A percentile compares a stretch with the other conserved stretches of the same genome.
These are phyloP conservation scores for Sebastes kiyomatsui DNA, from an alignment of 2,797 vertebrate species.

Conservation along the genomic window DNA sequence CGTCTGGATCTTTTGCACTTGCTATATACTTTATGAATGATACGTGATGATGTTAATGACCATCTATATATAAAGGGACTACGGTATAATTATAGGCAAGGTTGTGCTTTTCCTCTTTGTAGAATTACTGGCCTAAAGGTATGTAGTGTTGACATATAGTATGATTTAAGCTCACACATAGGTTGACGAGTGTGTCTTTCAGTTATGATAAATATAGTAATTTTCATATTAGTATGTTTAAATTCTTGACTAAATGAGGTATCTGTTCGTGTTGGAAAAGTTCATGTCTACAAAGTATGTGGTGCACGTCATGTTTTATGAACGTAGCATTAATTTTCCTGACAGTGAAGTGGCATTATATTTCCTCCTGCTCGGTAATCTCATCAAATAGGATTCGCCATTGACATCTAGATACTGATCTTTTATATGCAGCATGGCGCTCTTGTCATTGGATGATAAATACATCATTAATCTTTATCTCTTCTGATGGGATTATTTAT, in stretches of 20 bases:
- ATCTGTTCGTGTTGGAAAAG: constrained; percentile 11
- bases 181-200: background rate
- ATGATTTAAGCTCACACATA: background rate
- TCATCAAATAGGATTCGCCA: constrained; percentile 47
- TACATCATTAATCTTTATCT: constrained; percentile 75
- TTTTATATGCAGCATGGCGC: constrained; percentile 32
- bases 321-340: constrained; percentile 40
- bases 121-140: background rate
- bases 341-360: constrained; percentile 48
- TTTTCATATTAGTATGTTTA: background rate
- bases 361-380: constrained; percentile 57
- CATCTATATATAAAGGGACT: constrained; percentile 6
- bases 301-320: constrained; percentile 5
- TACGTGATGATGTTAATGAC: constrained; percentile 9
- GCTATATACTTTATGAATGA: background rate
- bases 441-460: constrained; percentile 66
- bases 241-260: background rate
- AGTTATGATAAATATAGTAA: constrained; percentile 1
- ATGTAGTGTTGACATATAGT: constrained; percentile 9
- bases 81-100: constrained; percentile 37
- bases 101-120: background rate
- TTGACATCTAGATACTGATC: constrained; percentile 51
- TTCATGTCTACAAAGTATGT: constrained; percentile 7
- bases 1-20: constrained; percentile 14
- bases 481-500: constrained; percentile 61